Base-by-base conservation (phyloP, 2,888 invertebrate species). In the Bellardia bayeri region DNA sequence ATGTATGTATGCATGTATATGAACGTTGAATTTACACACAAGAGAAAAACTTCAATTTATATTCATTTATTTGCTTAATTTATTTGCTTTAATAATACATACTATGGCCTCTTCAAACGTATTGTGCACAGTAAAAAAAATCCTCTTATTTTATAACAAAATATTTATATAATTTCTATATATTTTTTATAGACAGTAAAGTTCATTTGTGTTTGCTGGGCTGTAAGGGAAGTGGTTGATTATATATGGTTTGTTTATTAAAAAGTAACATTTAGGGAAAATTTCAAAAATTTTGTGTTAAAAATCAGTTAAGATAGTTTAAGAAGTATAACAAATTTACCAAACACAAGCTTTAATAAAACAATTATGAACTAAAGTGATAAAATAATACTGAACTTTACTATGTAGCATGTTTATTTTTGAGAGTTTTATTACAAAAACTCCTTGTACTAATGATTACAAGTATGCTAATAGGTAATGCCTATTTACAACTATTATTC, bases 91-190 rank as follows among this genome's bases (percentile, higher is more conserved):
- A 74, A 45, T 54, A 78, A 74, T 23, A 3, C 14, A 33, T 14
- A 49, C 2, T 54, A 69, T 49, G 56, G 66, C 49, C 72, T 69
- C 68, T 63, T 79, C 2, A 54, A 42, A 75, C 40, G 45, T 33
- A 75, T 80, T 80, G 58, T 80, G 75, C 45, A 56, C 2, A 11
- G 11, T n/a, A n/a, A 23, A 58, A 58, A 45, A 75, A 75, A 80
- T 80, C 75, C 54, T 75, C 63, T 85, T 74, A 75, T 42, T 45
- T 63, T 3, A 54, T 54, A 23, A 68, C 16, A 68, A 75, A 79
- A 68, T 54, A 49, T 64, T 71, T 54, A 30, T 56, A 82, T 30
- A 23, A 42, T 78, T 83, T 72, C 37, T 64, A 6, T 33, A 56
- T 51, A 16, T 78, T 66, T 80, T 71, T 37, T 63, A 63, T 14